Percentiles rank a stretch among this genome's conserved stretches.
Conservation (phyloP, 2,888 invertebrate species). For the Fragum fragum region DNA sequence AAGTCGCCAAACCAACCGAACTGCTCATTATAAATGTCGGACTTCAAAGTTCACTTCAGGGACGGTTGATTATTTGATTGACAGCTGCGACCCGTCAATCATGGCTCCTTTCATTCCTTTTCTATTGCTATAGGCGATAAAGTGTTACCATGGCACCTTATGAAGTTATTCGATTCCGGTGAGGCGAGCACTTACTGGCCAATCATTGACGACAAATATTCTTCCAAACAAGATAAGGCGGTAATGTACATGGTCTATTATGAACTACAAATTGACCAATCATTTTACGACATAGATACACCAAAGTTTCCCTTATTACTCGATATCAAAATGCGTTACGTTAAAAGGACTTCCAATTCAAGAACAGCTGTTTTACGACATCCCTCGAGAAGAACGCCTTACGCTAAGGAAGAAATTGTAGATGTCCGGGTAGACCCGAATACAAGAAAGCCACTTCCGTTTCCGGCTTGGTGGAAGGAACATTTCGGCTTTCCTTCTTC, state of each 20-base stretch:
- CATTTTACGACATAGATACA: slow-evolving; percentile 33
- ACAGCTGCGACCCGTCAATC: too few relatives aligned
- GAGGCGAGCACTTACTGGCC: slow-evolving; percentile 32
- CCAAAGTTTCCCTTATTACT: slow-evolving; percentile 48
- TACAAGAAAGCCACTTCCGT: slow-evolving; percentile 49
- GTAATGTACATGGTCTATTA: slow-evolving; percentile 26
- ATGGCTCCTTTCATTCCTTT: too few relatives aligned
- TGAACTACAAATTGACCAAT: slow-evolving; percentile 38
- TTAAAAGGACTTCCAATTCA: slow-evolving; percentile 39
- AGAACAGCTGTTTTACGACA: slow-evolving; percentile 31
- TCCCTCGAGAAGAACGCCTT: slow-evolving; percentile 23
- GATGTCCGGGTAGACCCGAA: slow-evolving; percentile 50
- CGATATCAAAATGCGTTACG: slow-evolving; percentile 26
- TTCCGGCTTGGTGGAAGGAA: slow-evolving; percentile 39
- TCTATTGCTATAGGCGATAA: slow-evolving; percentile 41
- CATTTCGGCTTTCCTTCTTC: slow-evolving; percentile 32
- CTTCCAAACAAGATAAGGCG: slow-evolving; percentile 18
- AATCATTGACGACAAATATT: not conserved
- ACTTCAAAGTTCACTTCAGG: too few relatives aligned
- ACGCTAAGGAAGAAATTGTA: slow-evolving; percentile 19
- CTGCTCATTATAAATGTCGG: too few relatives aligned
- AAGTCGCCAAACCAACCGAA: too few relatives aligned
- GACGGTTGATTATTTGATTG: too few relatives aligned
- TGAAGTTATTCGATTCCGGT: slow-evolving; percentile 47
- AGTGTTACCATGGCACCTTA: slow-evolving; percentile 42